Conservation (phyloP, 1,140 invertebrate species). For the Leptopilina boulardi region DNA sequence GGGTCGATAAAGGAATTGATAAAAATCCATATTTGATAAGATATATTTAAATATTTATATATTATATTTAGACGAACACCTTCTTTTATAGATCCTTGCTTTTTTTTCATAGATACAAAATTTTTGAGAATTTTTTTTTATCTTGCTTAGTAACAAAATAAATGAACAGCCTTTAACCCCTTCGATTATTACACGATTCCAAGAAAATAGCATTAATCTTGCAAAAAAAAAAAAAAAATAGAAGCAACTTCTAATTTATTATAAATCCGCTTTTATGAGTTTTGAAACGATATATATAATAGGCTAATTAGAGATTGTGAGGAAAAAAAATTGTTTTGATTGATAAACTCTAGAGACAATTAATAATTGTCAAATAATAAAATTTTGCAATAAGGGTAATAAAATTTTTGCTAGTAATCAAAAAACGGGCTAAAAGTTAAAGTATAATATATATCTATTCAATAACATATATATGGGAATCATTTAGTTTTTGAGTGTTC, state of each 20-base stretch:
- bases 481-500: neutral
- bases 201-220: neutral
- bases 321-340: no score
- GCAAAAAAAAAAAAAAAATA: neutral
- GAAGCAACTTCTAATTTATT: neutral
- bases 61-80: neutral
- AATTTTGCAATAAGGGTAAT: no score
- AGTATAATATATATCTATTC: no score
- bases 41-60: no score
- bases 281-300: no score
- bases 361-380: no score
- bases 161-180: conserved; percentile 53
- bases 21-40: neutral
- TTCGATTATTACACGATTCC: conserved; percentile 23
- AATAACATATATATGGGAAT: no score
- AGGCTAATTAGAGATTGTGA: no score
- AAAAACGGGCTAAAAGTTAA: no score
- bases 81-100: neutral
- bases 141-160: conserved; percentile 56
- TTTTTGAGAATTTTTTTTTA: conserved; percentile 44
- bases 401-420: no score
- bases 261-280: neutral
- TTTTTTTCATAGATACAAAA: no score
- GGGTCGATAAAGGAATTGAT: neutral
- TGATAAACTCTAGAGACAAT: no score